These are phyloP conservation scores for Periophthalmus modestus DNA, from an alignment of 2,113 vertebrate species.

Conservation along the genomic window DNA sequence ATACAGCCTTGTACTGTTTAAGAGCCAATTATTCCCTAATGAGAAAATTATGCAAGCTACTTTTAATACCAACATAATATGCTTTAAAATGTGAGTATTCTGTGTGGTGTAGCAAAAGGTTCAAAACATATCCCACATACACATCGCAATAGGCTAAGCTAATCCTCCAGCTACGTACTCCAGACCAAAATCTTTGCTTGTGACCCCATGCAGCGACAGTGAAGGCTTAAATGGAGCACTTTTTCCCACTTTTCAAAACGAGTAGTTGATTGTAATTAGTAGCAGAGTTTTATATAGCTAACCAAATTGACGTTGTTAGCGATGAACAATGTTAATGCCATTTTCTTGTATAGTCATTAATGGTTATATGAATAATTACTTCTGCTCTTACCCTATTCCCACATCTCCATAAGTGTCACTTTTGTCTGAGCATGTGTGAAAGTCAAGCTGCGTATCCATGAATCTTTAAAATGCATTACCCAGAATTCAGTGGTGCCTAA, in stretches of 20 bases:
- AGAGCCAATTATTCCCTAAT: background rate
- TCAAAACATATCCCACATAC: background rate
- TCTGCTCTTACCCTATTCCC: background rate
- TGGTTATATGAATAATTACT: background rate
- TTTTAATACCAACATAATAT: background rate
- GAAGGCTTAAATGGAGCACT: too few relatives aligned
- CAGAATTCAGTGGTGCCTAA: constrained; percentile 65
- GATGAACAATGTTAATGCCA: background rate
- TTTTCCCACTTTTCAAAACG: too few relatives aligned
- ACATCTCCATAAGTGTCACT: background rate
- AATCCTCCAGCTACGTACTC: too few relatives aligned
- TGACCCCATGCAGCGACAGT: too few relatives aligned
- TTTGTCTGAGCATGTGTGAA: constrained; percentile 36
- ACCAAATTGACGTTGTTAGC: too few relatives aligned
- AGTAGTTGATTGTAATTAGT: too few relatives aligned
- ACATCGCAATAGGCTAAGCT: background rate
- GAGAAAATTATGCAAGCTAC: too few relatives aligned
- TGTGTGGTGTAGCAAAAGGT: background rate
- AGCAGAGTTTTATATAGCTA: too few relatives aligned
- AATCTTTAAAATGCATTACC: constrained; percentile 68
- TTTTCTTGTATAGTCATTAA: background rate
- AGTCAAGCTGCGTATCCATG: constrained; percentile 59
- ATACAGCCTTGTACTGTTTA: background rate
- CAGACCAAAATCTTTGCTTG: too few relatives aligned
- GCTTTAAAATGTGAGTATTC: background rate